phyloP scores from a whole-genome alignment of 2,797 vertebrate species.

The Margarornis squamiger region DNA sequence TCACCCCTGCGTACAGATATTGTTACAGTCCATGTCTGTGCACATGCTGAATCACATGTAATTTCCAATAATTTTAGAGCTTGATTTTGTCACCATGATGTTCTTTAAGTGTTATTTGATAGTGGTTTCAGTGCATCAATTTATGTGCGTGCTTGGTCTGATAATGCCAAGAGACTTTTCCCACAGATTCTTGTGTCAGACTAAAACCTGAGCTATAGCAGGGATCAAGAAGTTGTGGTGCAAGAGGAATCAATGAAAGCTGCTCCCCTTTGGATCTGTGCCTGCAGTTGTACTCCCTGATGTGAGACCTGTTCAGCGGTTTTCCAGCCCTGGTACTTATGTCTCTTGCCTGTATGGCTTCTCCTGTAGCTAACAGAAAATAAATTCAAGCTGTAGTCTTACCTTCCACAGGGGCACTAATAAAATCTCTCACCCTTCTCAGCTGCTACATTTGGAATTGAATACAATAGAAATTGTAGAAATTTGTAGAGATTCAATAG shows the following conservation, averaged over 20 bases:
- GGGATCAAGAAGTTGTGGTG: not conserved
- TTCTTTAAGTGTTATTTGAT: not conserved
- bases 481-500: not conserved
- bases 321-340: not conserved
- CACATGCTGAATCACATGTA: not conserved
- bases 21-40: not conserved
- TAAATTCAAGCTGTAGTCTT: not conserved
- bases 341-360: not conserved
- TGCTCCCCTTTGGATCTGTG: not conserved
- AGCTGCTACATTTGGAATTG: not conserved
- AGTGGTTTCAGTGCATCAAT: not conserved
- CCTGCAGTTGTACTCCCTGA: not conserved
- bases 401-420: not conserved
- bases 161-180: not conserved
- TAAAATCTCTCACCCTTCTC: not conserved
- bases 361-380: not conserved
- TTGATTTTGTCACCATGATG: not conserved
- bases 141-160: not conserved
- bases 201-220: not conserved
- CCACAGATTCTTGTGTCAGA: not conserved
- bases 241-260: not conserved
- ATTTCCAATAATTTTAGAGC: not conserved
- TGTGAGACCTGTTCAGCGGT: not conserved
- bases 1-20: fast-evolving
- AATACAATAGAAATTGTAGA: not conserved